Percentiles rank a stretch among this genome's conserved stretches.
phyloP scores from a whole-genome alignment of 2,797 vertebrate genomes.

The Parauchenoglanis punctatus region DNA sequence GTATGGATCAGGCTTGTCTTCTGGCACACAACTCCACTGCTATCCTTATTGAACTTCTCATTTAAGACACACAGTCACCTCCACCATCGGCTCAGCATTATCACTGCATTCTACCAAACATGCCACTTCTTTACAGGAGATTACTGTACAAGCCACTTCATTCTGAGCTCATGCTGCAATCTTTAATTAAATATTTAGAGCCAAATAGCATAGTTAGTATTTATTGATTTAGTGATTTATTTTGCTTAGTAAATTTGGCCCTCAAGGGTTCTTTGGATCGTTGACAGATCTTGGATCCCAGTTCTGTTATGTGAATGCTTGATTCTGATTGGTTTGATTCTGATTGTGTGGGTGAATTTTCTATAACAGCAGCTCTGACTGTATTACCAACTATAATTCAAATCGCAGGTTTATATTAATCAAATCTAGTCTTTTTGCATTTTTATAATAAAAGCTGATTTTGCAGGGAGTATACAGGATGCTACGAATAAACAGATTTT shows the following conservation, averaged over 20 bases:
- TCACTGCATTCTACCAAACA: not conserved
- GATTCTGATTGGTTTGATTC: not conserved
- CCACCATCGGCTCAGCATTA: not conserved
- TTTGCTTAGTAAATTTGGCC: not conserved
- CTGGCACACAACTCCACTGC: not conserved
- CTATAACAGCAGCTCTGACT: not conserved
- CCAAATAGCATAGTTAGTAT: not conserved
- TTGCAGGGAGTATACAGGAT: not conserved
- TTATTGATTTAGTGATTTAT: not conserved
- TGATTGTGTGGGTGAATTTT: not conserved
- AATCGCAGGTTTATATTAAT: not conserved
- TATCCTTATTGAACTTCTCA: slow-evolving; percentile 43
- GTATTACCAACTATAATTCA: not conserved
- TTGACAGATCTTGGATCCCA: not conserved
- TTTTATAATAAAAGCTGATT: not conserved
- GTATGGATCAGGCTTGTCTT: slow-evolving; percentile 54
- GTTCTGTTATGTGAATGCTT: not conserved
- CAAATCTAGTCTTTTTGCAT: not conserved
- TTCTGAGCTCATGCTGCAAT: not conserved
- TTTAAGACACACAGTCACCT: slow-evolving; percentile 4
- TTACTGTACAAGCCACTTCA: not conserved
- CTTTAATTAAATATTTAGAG: not conserved
- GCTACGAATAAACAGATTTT: not conserved
- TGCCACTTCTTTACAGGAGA: not conserved
- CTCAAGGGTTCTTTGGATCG: not conserved